Conservation (phyloP, 1,140 invertebrate genomes). For the Eupristina koningsbergeri region DNA sequence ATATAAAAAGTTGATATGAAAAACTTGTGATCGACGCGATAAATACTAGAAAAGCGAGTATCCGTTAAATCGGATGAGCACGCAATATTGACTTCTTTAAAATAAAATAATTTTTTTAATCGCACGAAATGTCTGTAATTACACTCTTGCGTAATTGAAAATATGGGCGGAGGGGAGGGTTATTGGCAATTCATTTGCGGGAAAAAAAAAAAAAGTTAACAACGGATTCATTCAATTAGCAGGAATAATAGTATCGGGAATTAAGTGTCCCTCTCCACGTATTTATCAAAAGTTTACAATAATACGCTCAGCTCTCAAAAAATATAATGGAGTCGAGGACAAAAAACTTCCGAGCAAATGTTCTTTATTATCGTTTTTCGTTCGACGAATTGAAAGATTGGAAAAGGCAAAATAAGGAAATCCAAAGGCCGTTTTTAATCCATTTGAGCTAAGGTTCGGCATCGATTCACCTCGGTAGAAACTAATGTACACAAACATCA, state of each 20-base stretch:
- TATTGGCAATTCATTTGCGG: no score
- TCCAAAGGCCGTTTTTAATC: slow-evolving; percentile 25
- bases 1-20: no score
- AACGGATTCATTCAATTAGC: slow-evolving; percentile 5
- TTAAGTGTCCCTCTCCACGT: not conserved
- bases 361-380: not conserved
- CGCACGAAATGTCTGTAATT: no score
- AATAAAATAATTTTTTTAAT: no score
- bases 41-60: no score
- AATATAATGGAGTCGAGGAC: not conserved
- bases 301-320: slow-evolving; percentile 16
- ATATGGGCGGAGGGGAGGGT: no score
- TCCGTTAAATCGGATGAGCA: not conserved
- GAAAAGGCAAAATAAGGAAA: not conserved
- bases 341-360: not conserved
- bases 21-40: no score
- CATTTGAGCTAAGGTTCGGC: slow-evolving; percentile 7
- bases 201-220: no score
- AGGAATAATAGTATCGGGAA: not conserved
- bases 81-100: not conserved
- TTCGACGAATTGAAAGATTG: not conserved
- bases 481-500: slow-evolving; percentile 13
- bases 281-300: slow-evolving; percentile 3
- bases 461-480: slow-evolving; percentile 6
- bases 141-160: no score